Conservation (phyloP, 2,888 invertebrate genomes). For the Microctonus brassicae region DNA sequence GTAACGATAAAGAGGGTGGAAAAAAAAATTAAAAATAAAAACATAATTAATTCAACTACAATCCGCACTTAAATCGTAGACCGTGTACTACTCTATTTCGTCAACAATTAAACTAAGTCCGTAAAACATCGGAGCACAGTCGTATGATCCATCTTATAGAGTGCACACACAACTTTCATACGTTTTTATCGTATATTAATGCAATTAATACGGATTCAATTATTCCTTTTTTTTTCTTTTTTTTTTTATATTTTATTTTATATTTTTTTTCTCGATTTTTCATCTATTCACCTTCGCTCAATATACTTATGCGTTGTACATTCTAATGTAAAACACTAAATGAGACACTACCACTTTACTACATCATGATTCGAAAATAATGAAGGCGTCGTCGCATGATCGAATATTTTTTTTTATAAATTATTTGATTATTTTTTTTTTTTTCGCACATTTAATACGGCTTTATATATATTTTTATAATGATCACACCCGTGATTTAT, state of each 20-base stretch:
- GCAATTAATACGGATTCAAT: background rate
- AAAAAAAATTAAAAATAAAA: constrained; percentile 54
- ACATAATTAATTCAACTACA: constrained; percentile 60
- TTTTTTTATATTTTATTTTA: constrained; percentile 4
- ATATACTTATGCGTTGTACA: constrained; percentile 52
- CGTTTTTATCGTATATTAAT: constrained; percentile 17
- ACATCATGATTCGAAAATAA: constrained; percentile 44
- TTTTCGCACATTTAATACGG: background rate
- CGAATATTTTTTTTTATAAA: constrained; percentile 29
- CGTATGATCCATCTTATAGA: constrained; percentile 27
- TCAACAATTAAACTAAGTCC: constrained; percentile 63
- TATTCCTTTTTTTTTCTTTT: constrained; percentile 15
- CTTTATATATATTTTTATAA: background rate
- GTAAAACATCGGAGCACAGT: constrained; percentile 26
- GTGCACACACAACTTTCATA: constrained; percentile 27
- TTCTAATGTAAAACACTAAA: constrained; percentile 58
- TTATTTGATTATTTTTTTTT: background rate
- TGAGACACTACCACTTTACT: constrained; percentile 44
- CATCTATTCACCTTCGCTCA: constrained; percentile 18
- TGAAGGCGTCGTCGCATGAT: constrained; percentile 34
- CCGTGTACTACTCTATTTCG: constrained; percentile 64
- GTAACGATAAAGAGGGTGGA: constrained; percentile 32
- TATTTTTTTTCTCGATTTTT: constrained; percentile 12
- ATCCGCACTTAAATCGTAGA: constrained; percentile 64
- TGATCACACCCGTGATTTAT: background rate